Evolutionary conservation across 2,888 invertebrate species (phyloP).

Genomic region (Dendrolimus pini): DNA sequence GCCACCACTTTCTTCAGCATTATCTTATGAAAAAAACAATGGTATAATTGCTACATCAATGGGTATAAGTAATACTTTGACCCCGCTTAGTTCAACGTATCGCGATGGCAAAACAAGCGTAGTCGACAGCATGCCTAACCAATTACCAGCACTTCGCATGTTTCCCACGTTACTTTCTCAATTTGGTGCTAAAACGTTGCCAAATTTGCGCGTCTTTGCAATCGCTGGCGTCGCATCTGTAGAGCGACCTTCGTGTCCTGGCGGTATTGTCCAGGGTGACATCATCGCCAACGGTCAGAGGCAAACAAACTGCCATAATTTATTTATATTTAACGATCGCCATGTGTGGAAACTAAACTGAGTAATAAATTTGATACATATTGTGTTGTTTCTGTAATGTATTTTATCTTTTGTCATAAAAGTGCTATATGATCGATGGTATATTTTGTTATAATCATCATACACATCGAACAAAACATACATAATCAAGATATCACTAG

Average conservation of each 20-base stretch:
- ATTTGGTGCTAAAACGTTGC: neutral
- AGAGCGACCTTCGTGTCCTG: slow-evolving; percentile 23
- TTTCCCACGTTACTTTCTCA: neutral
- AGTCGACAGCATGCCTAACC: neutral
- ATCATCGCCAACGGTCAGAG: slow-evolving; percentile 23
- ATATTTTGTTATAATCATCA: too few species aligned
- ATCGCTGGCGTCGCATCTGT: neutral
- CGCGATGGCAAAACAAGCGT: neutral
- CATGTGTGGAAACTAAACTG: slow-evolving; percentile 20
- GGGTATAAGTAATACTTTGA: too few species aligned
- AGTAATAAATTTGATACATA: slow-evolving; percentile 1
- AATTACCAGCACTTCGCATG: neutral
- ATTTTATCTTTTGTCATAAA: neutral
- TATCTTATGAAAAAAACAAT: too few species aligned
- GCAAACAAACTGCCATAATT: slow-evolving; percentile 18
- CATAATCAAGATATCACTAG: too few species aligned
- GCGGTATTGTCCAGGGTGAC: slow-evolving; percentile 23
- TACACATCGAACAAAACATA: too few species aligned
- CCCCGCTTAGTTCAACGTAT: neutral
- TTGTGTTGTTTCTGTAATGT: slow-evolving; percentile 6
- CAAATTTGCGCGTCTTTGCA: neutral
- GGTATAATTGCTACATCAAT: too few species aligned
- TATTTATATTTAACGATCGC: slow-evolving; percentile 21
- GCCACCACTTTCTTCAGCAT: too few species aligned
- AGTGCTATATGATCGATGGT: too few species aligned